These are phyloP conservation scores for Ianthella basta DNA, from an alignment of 37 sponge, comb jelly and placozoan species.

Conservation along the genomic window DNA sequence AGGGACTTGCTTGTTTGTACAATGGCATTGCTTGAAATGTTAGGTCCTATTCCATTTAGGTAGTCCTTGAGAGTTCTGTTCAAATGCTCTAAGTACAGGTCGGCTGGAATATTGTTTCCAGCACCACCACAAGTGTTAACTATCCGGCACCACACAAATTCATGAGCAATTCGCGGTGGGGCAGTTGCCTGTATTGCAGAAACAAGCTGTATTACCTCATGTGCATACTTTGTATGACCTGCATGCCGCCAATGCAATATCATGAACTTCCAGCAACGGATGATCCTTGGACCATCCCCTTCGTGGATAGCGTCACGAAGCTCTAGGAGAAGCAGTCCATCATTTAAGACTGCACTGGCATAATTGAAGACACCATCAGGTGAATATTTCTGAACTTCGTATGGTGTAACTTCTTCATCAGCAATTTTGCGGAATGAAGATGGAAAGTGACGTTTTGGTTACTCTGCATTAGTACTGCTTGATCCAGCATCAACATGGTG, in stretches of 20 bases:
- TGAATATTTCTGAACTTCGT: neutral
- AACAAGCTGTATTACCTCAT: constrained; percentile 31
- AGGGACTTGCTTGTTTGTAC: neutral
- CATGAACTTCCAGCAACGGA: constrained; percentile 48
- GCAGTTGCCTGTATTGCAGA: constrained; percentile 12
- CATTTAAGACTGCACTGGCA: constrained; percentile 33
- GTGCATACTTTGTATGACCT: constrained; percentile 31
- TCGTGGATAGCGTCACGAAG: constrained; percentile 44
- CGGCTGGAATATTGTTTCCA: constrained; percentile 21
- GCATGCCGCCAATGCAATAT: constrained; percentile 14
- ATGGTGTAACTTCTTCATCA: neutral
- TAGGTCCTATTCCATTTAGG: neutral
- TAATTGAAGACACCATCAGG: constrained; percentile 40
- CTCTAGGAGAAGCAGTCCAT: constrained; percentile 21
- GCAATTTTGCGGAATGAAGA: neutral
- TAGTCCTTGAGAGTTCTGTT: constrained; percentile 1
- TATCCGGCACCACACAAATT: constrained; percentile 22
- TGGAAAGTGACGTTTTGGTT: neutral
- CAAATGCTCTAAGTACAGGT: constrained; percentile 20
- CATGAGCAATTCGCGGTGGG: constrained; percentile 15
- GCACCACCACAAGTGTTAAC: constrained; percentile 20
- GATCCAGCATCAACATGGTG: neutral
- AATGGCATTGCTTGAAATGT: neutral
- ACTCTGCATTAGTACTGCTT: neutral
- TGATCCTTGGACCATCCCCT: constrained; percentile 39